Evolutionary conservation across 2,888 invertebrate species (phyloP), one percentile per base, ranked within the genome.

Genomic region (Drosophila subquinaria): DNA sequence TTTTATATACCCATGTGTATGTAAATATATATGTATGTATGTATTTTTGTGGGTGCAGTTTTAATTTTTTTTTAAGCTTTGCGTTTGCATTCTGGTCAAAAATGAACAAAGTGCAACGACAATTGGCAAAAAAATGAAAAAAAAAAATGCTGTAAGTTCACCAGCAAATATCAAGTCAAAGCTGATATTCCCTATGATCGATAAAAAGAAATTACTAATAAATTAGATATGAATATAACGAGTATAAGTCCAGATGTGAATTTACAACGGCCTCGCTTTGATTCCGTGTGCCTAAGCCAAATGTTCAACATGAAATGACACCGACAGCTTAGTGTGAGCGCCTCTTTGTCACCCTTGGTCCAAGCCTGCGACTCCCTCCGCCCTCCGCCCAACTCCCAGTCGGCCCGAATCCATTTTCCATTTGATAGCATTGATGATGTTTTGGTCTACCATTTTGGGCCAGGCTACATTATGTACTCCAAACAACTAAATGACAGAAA

Each of bases 351-450:
- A 30, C 43, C 11, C n/a, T 23, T 10, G 4, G n/a, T 20, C 9
- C 8, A 9, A 1, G 4, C n/a, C 35, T 10, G 3, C 5, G 9
- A n/a, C 33, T 20, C n/a, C 11, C 23, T 17, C 6, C 6, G 5
- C 5, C 43, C 33, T 20, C 6, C 6, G 5, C 5, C 43, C 33
- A n/a, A 13, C 3, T 4, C 4, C 20, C n/a, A 13, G 10, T 2
- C n/a, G 17, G 4, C 36, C 5, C 10, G 15, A 27, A 17, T 45
- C 38, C 48, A 20, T 48, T 69, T 50, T 66, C 57, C 53, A 65
- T 79, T 88, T 85, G 69, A 75, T 66, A 61, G 73, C 79, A 88
- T 74, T 88, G 84, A 72, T 76, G 85, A 86, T 87, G 85, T 79
- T 90, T 87, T 72, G 73, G 73, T 65, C 76, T 81, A 63, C 73